A percentile compares a stretch with the other conserved stretches of the same genome.
These are phyloP conservation scores for Vireo griseus DNA, from an alignment of 2,797 vertebrate genomes.

Conservation along the genomic window DNA sequence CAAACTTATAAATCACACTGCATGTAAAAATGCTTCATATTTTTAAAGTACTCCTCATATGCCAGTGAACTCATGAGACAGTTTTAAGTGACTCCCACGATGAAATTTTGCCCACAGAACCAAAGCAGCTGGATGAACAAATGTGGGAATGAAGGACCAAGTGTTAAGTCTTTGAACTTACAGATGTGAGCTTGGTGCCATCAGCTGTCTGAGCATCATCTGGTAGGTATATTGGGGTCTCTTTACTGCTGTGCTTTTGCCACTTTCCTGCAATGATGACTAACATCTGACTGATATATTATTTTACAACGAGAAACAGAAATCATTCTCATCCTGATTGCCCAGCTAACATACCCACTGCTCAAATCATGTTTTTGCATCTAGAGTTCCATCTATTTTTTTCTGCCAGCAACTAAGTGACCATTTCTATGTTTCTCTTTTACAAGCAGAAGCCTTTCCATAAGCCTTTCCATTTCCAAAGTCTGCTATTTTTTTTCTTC, in stretches of 20 bases:
- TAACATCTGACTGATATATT: neutral
- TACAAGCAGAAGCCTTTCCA: neutral
- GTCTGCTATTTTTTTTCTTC: neutral
- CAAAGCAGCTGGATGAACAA: neutral
- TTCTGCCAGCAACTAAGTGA: neutral
- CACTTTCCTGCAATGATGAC: neutral
- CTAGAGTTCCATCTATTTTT: neutral
- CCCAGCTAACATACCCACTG: neutral
- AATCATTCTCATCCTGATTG: neutral
- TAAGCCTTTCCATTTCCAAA: neutral
- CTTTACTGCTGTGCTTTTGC: neutral
- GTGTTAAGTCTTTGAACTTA: neutral
- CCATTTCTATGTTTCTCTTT: neutral
- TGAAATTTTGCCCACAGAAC: neutral
- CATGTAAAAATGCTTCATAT: neutral
- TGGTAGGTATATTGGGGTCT: neutral
- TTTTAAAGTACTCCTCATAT: neutral
- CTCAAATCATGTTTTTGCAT: neutral
- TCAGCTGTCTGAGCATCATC: neutral
- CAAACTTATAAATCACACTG: constrained; percentile 15
- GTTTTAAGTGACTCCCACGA: neutral
- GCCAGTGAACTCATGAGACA: neutral
- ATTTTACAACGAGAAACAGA: neutral
- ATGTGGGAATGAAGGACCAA: neutral
- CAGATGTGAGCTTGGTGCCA: neutral